A percentile compares a stretch with the other conserved stretches of the same genome.
These are phyloP conservation scores for Hyperoplus lanceolatus DNA, from an alignment of 2,797 vertebrate species.

Conservation along the genomic window DNA sequence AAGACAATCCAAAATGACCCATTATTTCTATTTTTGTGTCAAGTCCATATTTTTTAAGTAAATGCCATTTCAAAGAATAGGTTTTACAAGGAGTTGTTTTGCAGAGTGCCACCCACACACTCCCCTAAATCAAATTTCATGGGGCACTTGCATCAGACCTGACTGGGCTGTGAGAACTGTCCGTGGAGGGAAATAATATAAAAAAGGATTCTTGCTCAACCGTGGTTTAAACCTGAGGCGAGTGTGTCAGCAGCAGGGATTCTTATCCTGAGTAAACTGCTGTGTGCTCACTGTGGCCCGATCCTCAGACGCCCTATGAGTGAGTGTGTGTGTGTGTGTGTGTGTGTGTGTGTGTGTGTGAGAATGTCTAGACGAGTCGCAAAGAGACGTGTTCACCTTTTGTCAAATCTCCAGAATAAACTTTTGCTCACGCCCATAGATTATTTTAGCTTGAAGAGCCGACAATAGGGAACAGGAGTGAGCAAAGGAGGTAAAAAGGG, in stretches of 20 bases:
- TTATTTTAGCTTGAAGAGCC: conserved; percentile 51
- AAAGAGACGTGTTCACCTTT: conserved; percentile 53
- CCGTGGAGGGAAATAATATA: conserved; percentile 19
- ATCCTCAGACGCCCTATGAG: conserved; percentile 53
- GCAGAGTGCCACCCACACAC: conserved; percentile 14
- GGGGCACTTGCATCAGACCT: conserved; percentile 2
- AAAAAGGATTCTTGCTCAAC: conserved; percentile 33
- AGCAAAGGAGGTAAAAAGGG: conserved; percentile 4
- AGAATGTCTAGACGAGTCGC: conserved; percentile 23
- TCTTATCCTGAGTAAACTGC: conserved; percentile 62
- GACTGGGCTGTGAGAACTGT: conserved; percentile 37
- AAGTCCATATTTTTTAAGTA: background rate
- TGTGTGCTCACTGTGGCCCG: conserved; percentile 47
- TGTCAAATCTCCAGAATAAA: conserved; percentile 52
- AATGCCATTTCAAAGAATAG: background rate
- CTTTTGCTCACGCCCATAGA: conserved; percentile 44
- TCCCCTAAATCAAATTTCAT: conserved; percentile 8
- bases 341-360: conserved; percentile 20
- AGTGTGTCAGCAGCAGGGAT: conserved; percentile 66
- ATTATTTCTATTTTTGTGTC: conserved; percentile 20
- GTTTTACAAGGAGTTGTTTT: background rate
- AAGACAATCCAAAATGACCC: conserved; percentile 12
- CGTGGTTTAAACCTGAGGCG: conserved; percentile 65
- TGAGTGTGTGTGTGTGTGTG: conserved; percentile 25
- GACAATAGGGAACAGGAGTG: conserved; percentile 4